These are phyloP conservation scores for Drosophila bifasciata DNA, from an alignment of 1,140 invertebrate species.

Conservation along the genomic window DNA sequence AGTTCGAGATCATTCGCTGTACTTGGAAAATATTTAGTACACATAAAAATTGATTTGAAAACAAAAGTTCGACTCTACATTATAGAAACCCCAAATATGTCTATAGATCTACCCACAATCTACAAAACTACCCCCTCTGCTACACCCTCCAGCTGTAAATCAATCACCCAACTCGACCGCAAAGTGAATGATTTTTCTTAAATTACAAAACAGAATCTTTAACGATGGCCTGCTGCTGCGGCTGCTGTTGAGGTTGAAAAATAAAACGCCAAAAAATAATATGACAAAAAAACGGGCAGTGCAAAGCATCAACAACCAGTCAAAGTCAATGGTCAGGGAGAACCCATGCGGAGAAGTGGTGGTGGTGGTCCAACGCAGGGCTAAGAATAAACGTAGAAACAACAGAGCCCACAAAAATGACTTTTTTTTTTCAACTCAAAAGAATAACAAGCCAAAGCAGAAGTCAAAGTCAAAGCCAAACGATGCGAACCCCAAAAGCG, in stretches of 20 bases:
- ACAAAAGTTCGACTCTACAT: neutral
- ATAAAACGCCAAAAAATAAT: neutral
- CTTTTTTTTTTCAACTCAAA: slow-evolving; percentile 65
- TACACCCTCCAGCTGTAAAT: neutral
- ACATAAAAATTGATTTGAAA: too few relatives aligned
- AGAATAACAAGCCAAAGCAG: slow-evolving; percentile 40
- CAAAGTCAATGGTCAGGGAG: slow-evolving; percentile 17
- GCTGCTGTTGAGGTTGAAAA: slow-evolving; percentile 39
- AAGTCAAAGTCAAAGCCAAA: slow-evolving; percentile 27
- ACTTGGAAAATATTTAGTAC: neutral
- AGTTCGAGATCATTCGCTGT: slow-evolving; percentile 16
- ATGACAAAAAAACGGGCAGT: slow-evolving; percentile 34
- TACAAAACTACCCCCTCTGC: too few relatives aligned
- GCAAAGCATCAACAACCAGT: slow-evolving; percentile 65
- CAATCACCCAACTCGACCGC: neutral
- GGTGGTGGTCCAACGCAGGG: slow-evolving; percentile 14
- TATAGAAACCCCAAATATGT: neutral
- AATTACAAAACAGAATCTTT: slow-evolving; percentile 52
- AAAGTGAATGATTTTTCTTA: slow-evolving; percentile 57
- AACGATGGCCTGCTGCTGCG: too few relatives aligned
- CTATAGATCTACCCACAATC: too few relatives aligned
- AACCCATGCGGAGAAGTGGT: neutral
- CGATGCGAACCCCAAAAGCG: slow-evolving; percentile 39
- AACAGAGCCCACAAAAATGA: slow-evolving; percentile 74
- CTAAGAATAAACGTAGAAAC: slow-evolving; percentile 53